phyloP scores from a whole-genome alignment of 2,797 vertebrate species.

The Melopsittacus undulatus region DNA sequence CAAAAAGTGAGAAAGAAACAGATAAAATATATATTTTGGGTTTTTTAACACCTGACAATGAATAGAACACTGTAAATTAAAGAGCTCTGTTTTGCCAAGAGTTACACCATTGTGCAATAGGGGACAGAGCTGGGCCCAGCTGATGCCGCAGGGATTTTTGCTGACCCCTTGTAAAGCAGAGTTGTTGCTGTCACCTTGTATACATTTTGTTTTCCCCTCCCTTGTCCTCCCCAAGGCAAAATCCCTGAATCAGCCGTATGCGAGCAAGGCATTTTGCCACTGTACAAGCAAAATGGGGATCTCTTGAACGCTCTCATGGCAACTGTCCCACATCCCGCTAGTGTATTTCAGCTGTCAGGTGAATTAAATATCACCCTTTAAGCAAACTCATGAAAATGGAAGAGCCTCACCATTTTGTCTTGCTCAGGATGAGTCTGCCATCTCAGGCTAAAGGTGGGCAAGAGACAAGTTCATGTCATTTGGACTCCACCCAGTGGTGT shows the following conservation, averaged over 20 bases:
- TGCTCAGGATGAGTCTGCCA: background rate
- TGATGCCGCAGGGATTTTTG: background rate
- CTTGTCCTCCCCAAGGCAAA: background rate
- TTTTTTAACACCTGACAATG: background rate
- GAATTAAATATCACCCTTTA: constrained; percentile 20
- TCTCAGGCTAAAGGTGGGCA: background rate
- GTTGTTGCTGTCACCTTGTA: background rate
- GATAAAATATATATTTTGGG: background rate
- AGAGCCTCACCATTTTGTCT: background rate
- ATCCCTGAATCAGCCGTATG: constrained; percentile 8
- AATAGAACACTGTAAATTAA: background rate
- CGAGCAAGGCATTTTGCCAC: background rate
- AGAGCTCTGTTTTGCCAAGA: background rate
- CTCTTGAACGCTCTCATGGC: background rate
- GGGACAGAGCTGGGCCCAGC: background rate
- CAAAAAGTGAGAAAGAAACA: background rate
- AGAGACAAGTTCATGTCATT: background rate
- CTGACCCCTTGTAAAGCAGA: background rate
- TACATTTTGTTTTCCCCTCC: background rate
- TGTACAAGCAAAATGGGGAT: constrained; percentile 10
- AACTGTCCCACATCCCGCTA: background rate
- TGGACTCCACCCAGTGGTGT: background rate
- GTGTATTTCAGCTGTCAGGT: constrained; percentile 26
- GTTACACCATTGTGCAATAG: background rate
- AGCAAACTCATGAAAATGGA: constrained; percentile 52